Conservation (phyloP, 2,888 invertebrate genomes). For the Cataglyphis livida region DNA sequence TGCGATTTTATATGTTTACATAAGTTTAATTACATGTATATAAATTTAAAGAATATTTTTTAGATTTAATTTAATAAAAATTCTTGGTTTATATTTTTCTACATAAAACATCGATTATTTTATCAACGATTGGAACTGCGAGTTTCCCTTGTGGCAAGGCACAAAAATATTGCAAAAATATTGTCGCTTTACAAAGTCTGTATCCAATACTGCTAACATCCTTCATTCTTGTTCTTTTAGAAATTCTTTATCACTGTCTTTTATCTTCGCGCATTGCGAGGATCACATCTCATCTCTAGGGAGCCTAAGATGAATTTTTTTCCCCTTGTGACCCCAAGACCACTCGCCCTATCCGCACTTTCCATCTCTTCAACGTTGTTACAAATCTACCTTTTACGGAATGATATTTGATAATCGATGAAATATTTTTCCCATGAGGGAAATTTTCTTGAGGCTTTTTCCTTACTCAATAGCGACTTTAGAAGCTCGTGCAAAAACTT, state of each 20-base stretch:
- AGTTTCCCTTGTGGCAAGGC: slow-evolving; percentile 63
- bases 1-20: not conserved
- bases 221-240: slow-evolving; percentile 55
- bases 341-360: slow-evolving; percentile 12
- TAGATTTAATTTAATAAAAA: not conserved
- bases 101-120: slow-evolving; percentile 59
- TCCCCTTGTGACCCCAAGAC: not conserved
- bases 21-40: not conserved
- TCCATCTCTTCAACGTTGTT: slow-evolving; percentile 21
- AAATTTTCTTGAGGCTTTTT: slow-evolving; percentile 12
- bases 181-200: slow-evolving; percentile 69
- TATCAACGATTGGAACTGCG: slow-evolving; percentile 64
- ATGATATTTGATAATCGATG: slow-evolving; percentile 40
- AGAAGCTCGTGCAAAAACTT: slow-evolving; percentile 8
- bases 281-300: slow-evolving; percentile 54
- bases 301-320: slow-evolving; percentile 57
- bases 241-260: slow-evolving; percentile 54
- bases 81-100: slow-evolving; percentile 15
- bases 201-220: slow-evolving; percentile 72
- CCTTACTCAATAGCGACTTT: slow-evolving; percentile 7
- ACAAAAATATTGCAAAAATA: slow-evolving; percentile 55
- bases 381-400: slow-evolving; percentile 33
- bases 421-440: slow-evolving; percentile 12
- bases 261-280: slow-evolving; percentile 45
- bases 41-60: not conserved